Percentiles rank a stretch among this genome's conserved stretches.
These are phyloP conservation scores for Lycophotia porphyrea DNA, from an alignment of 2,888 invertebrate genomes.

Conservation along the genomic window DNA sequence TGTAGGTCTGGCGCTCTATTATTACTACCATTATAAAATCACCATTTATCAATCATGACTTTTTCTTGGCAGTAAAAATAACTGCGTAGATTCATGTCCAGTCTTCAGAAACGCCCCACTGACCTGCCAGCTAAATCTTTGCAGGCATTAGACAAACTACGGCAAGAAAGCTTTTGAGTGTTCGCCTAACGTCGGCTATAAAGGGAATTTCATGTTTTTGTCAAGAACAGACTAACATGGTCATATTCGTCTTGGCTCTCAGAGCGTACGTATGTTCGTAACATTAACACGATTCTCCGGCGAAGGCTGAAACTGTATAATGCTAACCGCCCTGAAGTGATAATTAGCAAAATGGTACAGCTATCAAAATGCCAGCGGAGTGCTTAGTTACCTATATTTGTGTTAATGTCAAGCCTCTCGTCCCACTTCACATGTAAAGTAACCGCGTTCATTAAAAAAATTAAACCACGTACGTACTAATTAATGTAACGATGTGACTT, in stretches of 20 bases:
- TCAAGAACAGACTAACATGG: constrained; percentile 48
- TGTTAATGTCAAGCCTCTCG: constrained; percentile 45
- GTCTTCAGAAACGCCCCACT: constrained; percentile 34
- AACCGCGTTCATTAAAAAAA: constrained; percentile 62
- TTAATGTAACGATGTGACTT: constrained; percentile 56
- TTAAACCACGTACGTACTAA: constrained; percentile 56
- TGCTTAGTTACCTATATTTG: constrained; percentile 53
- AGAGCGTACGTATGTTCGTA: constrained; percentile 2
- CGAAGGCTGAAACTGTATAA: constrained; percentile 36
- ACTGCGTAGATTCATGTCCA: constrained; percentile 2
- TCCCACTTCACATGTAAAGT: constrained; percentile 45
- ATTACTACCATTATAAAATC: background rate
- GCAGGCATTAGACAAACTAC: constrained; percentile 60
- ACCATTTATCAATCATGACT: background rate
- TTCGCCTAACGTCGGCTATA: constrained; percentile 61
- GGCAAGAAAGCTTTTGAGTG: constrained; percentile 69
- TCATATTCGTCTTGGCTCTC: constrained; percentile 51
- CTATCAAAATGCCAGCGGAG: constrained; percentile 49
- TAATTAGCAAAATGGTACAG: constrained; percentile 53
- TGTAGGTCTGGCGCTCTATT: background rate
- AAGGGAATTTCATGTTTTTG: constrained; percentile 64
- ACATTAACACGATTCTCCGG: constrained; percentile 16
- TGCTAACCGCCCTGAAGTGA: constrained; percentile 29
- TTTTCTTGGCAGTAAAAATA: background rate
- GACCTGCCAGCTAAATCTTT: constrained; percentile 58